Conservation (phyloP, 2,888 invertebrate species). For the Brachypterus glaber region DNA sequence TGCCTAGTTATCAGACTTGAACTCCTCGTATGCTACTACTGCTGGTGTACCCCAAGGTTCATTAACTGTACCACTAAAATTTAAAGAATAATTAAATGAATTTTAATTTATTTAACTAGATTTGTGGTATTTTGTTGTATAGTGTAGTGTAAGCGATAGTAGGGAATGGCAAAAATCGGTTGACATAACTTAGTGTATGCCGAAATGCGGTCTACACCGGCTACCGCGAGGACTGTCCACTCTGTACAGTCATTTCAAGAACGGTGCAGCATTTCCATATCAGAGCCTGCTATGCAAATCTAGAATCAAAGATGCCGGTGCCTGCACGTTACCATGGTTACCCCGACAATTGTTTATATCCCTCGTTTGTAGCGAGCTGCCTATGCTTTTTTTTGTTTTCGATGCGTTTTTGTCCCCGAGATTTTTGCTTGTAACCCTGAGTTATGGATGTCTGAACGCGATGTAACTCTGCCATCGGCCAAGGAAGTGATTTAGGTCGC, state of each 20-base stretch:
- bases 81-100: too few species aligned
- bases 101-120: too few species aligned
- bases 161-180: slow-evolving; percentile 35
- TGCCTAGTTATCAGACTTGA: too few species aligned
- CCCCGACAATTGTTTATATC: slow-evolving; percentile 39
- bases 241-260: slow-evolving; percentile 36
- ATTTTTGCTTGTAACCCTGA: slow-evolving; percentile 38
- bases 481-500: slow-evolving; percentile 35
- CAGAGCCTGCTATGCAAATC: slow-evolving; percentile 40
- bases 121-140: too few species aligned
- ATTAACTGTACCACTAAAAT: too few species aligned
- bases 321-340: slow-evolving; percentile 36
- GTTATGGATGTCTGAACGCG: slow-evolving; percentile 34
- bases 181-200: slow-evolving; percentile 40
- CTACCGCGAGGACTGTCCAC: slow-evolving; percentile 35
- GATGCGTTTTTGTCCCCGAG: slow-evolving; percentile 35
- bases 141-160: slow-evolving; percentile 19
- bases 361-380: slow-evolving; percentile 39
- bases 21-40: too few species aligned
- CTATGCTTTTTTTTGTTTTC: slow-evolving; percentile 32
- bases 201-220: slow-evolving; percentile 36
- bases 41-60: too few species aligned
- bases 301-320: slow-evolving; percentile 38
- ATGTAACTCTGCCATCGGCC: slow-evolving; percentile 25
- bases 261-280: slow-evolving; percentile 39